Evolutionary conservation across 2,113 vertebrate genomes (phyloP).

Genomic region (Spermophilus dauricus): DNA sequence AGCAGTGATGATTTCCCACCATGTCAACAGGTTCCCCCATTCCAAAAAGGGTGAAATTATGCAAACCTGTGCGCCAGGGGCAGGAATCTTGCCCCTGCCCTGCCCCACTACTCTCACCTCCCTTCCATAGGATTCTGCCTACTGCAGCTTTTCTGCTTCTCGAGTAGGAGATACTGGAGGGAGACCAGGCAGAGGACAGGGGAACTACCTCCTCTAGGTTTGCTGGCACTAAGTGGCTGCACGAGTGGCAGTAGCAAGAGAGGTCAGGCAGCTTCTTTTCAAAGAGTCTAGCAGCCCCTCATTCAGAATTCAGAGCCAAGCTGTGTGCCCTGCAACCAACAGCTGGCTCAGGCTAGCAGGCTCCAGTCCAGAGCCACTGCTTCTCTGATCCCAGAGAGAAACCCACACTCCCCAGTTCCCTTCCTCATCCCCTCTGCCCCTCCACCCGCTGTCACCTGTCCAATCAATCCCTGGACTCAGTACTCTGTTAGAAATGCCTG

Average conservation of each 20-base stretch:
- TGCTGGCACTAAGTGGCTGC: background rate
- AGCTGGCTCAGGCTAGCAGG: background rate
- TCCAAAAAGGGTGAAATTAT: background rate
- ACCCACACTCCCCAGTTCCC: background rate
- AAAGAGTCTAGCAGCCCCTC: background rate
- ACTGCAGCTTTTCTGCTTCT: background rate
- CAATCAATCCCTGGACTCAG: background rate
- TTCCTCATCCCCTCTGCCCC: background rate
- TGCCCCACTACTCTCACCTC: no score
- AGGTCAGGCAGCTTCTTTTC: background rate
- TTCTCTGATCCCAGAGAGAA: background rate
- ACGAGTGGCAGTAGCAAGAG: background rate
- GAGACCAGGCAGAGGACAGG: background rate
- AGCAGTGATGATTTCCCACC: background rate
- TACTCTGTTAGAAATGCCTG: background rate
- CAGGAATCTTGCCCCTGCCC: background rate
- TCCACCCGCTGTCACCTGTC: background rate
- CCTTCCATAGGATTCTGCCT: background rate
- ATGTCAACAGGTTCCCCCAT: background rate
- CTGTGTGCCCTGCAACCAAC: background rate
- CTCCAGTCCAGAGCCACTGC: background rate
- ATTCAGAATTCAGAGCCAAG: background rate
- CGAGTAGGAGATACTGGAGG: fast-evolving
- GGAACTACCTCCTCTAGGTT: no score
- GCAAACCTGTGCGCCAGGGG: background rate